phyloP scores from a whole-genome alignment of 2,888 invertebrate genomes.

The Pristionchus arcanus region DNA sequence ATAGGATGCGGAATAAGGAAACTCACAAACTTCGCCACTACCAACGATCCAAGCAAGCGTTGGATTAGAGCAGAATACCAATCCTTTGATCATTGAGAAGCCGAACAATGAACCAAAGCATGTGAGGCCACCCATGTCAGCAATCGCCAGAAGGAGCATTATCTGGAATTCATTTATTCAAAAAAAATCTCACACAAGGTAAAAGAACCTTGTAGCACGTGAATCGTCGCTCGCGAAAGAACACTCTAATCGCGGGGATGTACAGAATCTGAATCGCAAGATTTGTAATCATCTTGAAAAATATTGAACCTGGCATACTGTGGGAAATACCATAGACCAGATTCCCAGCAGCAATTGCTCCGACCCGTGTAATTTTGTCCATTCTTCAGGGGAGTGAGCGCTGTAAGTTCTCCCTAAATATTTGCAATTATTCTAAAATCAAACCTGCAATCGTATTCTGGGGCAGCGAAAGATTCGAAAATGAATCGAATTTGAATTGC shows the following conservation, averaged over 20 bases:
- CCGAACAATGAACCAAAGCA: not conserved
- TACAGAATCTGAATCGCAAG: not conserved
- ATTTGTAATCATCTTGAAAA: not conserved
- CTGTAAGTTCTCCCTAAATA: not conserved
- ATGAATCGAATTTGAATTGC: not conserved
- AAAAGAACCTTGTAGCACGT: not conserved
- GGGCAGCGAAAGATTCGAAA: not conserved
- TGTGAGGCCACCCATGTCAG: not conserved
- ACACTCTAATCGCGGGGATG: not conserved
- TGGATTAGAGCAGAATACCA: not conserved
- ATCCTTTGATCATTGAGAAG: not conserved
- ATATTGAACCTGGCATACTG: not conserved
- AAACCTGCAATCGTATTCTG: not conserved
- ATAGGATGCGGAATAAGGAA: not conserved
- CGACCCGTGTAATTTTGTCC: not conserved
- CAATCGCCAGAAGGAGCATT: not conserved
- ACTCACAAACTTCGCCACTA: not conserved
- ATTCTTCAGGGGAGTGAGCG: not conserved
- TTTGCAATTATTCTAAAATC: not conserved
- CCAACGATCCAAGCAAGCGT: not conserved
- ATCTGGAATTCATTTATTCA: not conserved
- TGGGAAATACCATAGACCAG: not conserved
- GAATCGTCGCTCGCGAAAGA: not conserved
- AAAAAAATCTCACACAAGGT: not conserved
- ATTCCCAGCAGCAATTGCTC: not conserved